Base-by-base conservation (phyloP, 2,797 vertebrate genomes). In the Pampus argenteus region DNA sequence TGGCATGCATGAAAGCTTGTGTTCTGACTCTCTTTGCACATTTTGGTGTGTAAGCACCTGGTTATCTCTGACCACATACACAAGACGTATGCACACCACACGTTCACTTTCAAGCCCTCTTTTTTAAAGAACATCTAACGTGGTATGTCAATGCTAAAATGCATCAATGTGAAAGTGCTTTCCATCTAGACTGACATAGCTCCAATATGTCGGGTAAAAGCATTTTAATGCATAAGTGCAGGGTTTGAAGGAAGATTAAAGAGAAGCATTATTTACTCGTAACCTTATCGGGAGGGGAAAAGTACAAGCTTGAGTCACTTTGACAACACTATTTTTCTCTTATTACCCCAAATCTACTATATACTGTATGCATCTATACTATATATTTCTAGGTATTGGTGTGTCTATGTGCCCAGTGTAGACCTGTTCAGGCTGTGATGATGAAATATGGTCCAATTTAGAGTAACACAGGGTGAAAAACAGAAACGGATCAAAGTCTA, bases 1-100 rank as follows among this genome's bases (percentile, higher is more conserved):
- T 61, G 55, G 67, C 66, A 57, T 73, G 88, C 74, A 90, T 89
- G 63, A 86, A 81, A 87, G 82, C 74, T 61, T 18, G 55, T 17
- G 14, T 77, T 66, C 52, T 69, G 72, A 78, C 80, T 76, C 76
- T 86, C 57, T 74, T 76, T 56, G 49, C 78, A 70, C 78, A 81
- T 79, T 79, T 86, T 55, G 67, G 52, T 47, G 61, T 58, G 71
- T 66, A 59, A 81, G 56, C 57, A 72, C 62, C 72, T 87, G 79
- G 71, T 84, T 89, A 81, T 85, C 80, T 89, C 69, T 45, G 56
- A 83, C 78, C 59, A 36, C 65, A 61, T 63, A 64, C 72, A 69
- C 55, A 71, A 18, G 29, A 59, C 63, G 74, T 66, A 54, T 5
- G 49, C 48, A 38, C 36, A 69, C 56, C 36, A 69, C 56, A 64